Base-by-base conservation (phyloP, 2,797 vertebrate species). In the Mus spretus region DNA sequence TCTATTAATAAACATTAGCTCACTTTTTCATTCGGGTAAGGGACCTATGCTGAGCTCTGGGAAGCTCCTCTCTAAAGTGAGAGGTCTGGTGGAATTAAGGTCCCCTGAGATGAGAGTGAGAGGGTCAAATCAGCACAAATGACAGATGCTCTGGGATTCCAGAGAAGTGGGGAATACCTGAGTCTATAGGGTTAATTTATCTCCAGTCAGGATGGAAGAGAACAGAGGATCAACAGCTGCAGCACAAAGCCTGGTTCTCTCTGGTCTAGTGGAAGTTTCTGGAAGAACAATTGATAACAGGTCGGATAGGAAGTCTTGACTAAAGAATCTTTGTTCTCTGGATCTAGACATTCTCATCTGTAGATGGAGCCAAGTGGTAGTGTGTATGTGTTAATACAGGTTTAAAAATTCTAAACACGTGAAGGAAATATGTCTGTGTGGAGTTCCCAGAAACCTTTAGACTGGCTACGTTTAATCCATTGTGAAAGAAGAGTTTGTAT, bases 1-100 rank as follows among this genome's bases (percentile, higher is more conserved):
- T 92, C 59, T 57, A n/a, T 96, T 63, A 87, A 59, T 84, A 89
- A 93, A 53, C 15, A 19, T 91, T 79, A 82, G 31, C 14, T 50
- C 63, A 67, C 53, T 37, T 15, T 75, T 59, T 87, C 57, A 37
- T 91, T 67, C 19, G 47, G 47, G 28, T 22, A 24, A 9, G 40
- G 13, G 12, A 47, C 59, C 81, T n/a, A 1, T 81, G 59, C 72
- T 37, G 9, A 15, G 40, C 84, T 74, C 59, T 67, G 3, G 28
- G 9, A 28, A 75, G 10, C 8, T 44, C 63, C 88, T 17, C 12
- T 81, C 22, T 82, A 57, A 77, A 78, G 24, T 31, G 47, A 44
- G 22, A 50, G 61, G 50, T 88, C 40, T 75, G n/a, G 6, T 24
- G 17, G 74, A 70, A 14, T 81, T 63, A 65, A 28, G 2, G 53